Evolutionary conservation across 1,140 invertebrate genomes (phyloP).

Genomic region (Cydia pomonella): DNA sequence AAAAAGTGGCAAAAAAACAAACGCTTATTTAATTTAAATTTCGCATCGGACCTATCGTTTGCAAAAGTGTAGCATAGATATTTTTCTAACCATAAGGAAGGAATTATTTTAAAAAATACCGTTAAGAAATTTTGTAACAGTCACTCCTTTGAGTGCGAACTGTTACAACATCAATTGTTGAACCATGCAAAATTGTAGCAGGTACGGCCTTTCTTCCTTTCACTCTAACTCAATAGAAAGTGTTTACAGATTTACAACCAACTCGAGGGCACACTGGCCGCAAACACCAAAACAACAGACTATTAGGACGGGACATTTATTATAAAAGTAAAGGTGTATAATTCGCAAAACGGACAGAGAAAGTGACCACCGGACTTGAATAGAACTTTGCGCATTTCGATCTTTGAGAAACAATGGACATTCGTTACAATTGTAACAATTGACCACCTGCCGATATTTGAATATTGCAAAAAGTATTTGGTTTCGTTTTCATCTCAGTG

Average conservation of each 20-base stretch:
- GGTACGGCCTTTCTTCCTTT: conserved; percentile 64
- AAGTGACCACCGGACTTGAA: conserved; percentile 61
- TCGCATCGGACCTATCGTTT: too few relatives aligned
- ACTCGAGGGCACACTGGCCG: conserved; percentile 54
- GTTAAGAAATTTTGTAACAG: conserved; percentile 17
- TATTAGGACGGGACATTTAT: conserved; percentile 38
- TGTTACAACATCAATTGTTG: background rate
- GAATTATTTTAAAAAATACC: conserved; percentile 6
- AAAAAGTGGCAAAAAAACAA: too few relatives aligned
- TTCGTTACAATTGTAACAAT: conserved; percentile 46
- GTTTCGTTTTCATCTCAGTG: conserved; percentile 63
- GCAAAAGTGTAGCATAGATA: too few relatives aligned
- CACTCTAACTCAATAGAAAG: conserved; percentile 55
- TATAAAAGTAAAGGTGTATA: conserved; percentile 58
- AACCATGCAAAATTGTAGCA: conserved; percentile 63
- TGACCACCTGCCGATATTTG: conserved; percentile 75
- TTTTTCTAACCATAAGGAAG: background rate
- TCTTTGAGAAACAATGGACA: conserved; percentile 48
- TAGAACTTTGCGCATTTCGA: conserved; percentile 36
- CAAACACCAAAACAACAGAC: conserved; percentile 60
- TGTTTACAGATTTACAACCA: conserved; percentile 70
- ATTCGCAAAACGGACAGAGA: conserved; percentile 65
- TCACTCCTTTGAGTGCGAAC: conserved; percentile 10
- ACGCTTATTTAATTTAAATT: too few relatives aligned
- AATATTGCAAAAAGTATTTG: conserved; percentile 63